Evolutionary conservation across 2,113 vertebrate genomes (phyloP).

Genomic region (Alethe castanea): DNA sequence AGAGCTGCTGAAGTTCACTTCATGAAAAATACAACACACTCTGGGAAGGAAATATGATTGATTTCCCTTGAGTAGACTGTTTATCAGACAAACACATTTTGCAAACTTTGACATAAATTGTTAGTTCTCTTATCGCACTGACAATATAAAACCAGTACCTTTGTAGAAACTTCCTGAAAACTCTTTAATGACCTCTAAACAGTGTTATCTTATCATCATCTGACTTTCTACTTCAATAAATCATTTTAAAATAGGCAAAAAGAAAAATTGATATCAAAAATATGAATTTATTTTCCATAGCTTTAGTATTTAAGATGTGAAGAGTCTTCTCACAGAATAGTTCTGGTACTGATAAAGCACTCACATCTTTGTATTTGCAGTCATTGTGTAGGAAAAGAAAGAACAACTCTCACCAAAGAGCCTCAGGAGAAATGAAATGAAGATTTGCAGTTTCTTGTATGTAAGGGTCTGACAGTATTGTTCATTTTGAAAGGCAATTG

Average conservation of each 20-base stretch:
- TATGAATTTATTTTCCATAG: slow-evolving; percentile 73
- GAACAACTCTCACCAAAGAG: neutral
- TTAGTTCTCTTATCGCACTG: slow-evolving; percentile 77
- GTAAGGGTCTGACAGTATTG: neutral
- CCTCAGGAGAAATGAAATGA: neutral
- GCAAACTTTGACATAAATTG: slow-evolving; percentile 83
- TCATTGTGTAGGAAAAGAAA: slow-evolving; percentile 24
- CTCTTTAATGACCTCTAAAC: slow-evolving; percentile 84
- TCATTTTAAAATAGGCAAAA: slow-evolving; percentile 77
- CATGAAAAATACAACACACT: slow-evolving; percentile 77
- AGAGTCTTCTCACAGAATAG: slow-evolving; percentile 23
- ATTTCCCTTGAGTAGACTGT: slow-evolving; percentile 74
- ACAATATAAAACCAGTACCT: slow-evolving; percentile 70
- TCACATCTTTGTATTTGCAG: neutral
- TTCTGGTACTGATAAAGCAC: slow-evolving; percentile 59
- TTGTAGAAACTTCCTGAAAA: slow-evolving; percentile 75
- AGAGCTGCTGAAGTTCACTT: slow-evolving; percentile 75
- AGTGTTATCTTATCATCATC: slow-evolving; percentile 80
- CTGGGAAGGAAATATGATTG: slow-evolving; percentile 74
- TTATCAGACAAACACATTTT: slow-evolving; percentile 83
- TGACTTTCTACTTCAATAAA: slow-evolving; percentile 77
- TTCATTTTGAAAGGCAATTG: neutral
- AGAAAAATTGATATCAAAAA: slow-evolving; percentile 73
- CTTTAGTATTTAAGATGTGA: slow-evolving; percentile 55
- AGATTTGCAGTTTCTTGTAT: neutral